These are phyloP conservation scores for Limnephilus auricula DNA, from an alignment of 2,888 invertebrate genomes.

Conservation along the genomic window DNA sequence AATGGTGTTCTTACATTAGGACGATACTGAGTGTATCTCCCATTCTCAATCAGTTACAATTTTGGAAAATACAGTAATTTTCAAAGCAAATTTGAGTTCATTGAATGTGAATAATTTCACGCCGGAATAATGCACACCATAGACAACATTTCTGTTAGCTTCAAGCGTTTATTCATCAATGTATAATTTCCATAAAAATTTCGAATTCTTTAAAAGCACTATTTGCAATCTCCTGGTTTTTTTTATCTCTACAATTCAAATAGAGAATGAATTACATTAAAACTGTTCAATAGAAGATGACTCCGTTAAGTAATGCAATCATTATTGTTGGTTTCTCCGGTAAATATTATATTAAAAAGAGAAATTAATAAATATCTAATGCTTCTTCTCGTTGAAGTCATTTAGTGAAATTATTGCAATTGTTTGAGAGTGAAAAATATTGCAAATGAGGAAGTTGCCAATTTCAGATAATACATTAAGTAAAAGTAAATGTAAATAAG, in stretches of 20 bases:
- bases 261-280: not conserved
- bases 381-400: not conserved
- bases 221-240: not conserved
- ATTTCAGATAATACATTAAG: not conserved
- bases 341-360: not conserved
- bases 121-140: too few species aligned
- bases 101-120: too few species aligned
- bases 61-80: too few species aligned
- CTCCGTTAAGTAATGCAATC: not conserved
- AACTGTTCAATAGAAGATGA: not conserved
- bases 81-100: too few species aligned
- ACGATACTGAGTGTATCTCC: too few species aligned
- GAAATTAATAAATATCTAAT: not conserved
- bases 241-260: not conserved
- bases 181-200: too few species aligned
- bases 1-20: too few species aligned
- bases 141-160: too few species aligned
- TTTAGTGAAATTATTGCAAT: not conserved
- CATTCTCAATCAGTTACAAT: too few species aligned
- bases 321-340: not conserved
- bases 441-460: not conserved
- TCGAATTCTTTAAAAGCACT: too few species aligned
- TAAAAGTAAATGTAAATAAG: too few species aligned
- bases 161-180: too few species aligned
- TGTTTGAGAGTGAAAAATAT: not conserved